Evolutionary conservation across 2,113 vertebrate genomes (phyloP).

Genomic region (Rhipidura dahli): DNA sequence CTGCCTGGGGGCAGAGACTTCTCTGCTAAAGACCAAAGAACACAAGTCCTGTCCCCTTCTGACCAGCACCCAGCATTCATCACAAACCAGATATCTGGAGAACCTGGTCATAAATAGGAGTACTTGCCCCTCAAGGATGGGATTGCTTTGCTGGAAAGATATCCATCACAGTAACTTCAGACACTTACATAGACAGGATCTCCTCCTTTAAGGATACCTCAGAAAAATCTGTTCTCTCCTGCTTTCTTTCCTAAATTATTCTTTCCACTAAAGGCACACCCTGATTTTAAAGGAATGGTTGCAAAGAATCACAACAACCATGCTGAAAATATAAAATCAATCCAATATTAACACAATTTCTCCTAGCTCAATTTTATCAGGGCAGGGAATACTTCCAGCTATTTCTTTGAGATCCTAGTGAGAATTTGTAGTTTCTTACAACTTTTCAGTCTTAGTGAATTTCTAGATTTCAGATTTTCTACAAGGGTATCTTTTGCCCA

Average conservation of each 20-base stretch:
- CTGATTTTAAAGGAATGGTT: background rate
- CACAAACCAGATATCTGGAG: background rate
- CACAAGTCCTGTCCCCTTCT: background rate
- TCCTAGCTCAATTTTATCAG: background rate
- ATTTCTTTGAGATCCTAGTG: background rate
- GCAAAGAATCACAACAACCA: background rate
- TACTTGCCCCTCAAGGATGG: background rate
- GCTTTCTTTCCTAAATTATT: background rate
- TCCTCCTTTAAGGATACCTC: background rate
- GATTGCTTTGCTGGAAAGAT: background rate
- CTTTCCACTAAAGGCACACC: background rate
- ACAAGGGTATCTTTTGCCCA: background rate
- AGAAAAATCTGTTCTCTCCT: background rate
- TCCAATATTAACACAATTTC: background rate
- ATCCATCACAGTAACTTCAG: background rate
- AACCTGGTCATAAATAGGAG: background rate
- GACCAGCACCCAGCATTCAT: background rate
- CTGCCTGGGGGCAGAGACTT: background rate
- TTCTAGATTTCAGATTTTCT: background rate
- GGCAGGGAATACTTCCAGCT: background rate
- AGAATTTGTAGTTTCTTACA: background rate
- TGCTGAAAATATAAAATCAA: accelerated
- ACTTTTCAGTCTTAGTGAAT: background rate
- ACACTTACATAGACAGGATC: background rate
- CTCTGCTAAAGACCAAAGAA: background rate